These are phyloP conservation scores for Ataeniobius toweri DNA, from an alignment of 2,797 vertebrate species.

Conservation along the genomic window DNA sequence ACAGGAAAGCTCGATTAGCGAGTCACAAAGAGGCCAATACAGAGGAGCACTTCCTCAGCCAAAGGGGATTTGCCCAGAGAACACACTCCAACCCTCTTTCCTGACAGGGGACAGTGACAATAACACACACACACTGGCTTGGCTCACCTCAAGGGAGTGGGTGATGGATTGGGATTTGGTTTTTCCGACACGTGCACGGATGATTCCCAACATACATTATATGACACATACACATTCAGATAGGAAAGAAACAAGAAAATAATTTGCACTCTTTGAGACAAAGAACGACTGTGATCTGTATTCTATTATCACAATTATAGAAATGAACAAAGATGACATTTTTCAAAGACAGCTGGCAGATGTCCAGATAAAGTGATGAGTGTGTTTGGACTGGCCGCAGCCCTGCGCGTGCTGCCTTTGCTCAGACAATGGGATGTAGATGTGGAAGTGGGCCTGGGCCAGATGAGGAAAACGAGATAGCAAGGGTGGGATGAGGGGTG, in stretches of 20 bases:
- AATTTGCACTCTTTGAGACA: not conserved
- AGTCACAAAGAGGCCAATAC: slow-evolving; percentile 84
- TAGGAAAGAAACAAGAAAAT: slow-evolving; percentile 17
- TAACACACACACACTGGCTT: slow-evolving; percentile 65
- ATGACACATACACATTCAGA: slow-evolving; percentile 29
- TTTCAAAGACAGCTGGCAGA: slow-evolving; percentile 74
- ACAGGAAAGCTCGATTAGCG: slow-evolving; percentile 89
- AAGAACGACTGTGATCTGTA: slow-evolving; percentile 33
- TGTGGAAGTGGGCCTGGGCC: slow-evolving; percentile 81
- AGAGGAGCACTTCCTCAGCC: slow-evolving; percentile 82
- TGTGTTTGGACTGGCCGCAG: slow-evolving; percentile 80
- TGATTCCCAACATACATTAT: slow-evolving; percentile 32
- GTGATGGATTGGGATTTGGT: slow-evolving; percentile 75
- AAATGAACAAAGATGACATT: slow-evolving; percentile 67
- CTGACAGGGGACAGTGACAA: slow-evolving; percentile 79
- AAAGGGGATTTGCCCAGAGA: slow-evolving; percentile 79
- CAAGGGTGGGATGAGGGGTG: slow-evolving; percentile 77
- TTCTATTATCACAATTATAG: slow-evolving; percentile 51
- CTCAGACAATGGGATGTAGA: slow-evolving; percentile 82
- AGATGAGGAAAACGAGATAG: slow-evolving; percentile 84
- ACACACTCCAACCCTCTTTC: slow-evolving; percentile 79
- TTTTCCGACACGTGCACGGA: slow-evolving; percentile 55
- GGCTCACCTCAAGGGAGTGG: slow-evolving; percentile 69
- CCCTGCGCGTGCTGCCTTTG: slow-evolving; percentile 79
- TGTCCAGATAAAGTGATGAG: slow-evolving; percentile 77